Percentiles rank a stretch among this genome's conserved stretches.
phyloP scores from a whole-genome alignment of 2,113 vertebrate species.

The Edolisoma coerulescens region DNA sequence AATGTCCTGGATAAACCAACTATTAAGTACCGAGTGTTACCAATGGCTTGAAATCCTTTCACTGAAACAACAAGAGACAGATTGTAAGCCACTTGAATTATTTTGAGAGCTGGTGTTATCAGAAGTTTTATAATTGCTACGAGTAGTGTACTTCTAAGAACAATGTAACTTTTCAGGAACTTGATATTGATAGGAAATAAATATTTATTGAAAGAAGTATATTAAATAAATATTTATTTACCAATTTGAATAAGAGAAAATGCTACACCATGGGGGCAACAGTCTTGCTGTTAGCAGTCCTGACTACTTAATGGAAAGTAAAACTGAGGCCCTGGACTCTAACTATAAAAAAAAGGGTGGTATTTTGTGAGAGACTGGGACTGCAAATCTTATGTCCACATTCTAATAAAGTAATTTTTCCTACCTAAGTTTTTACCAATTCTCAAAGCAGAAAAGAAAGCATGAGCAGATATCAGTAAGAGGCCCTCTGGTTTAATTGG shows the following conservation, averaged over 20 bases:
- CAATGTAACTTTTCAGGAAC: slow-evolving; percentile 57
- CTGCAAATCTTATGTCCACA: slow-evolving; percentile 6
- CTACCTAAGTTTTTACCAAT: slow-evolving; percentile 32
- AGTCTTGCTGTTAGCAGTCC: slow-evolving; percentile 55
- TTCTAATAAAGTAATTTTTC: slow-evolving; percentile 7
- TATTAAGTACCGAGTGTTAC: background rate
- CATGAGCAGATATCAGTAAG: slow-evolving; percentile 29
- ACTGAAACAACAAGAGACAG: background rate
- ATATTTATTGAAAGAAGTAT: slow-evolving; percentile 53
- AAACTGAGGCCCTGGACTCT: slow-evolving; percentile 20
- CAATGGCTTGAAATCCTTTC: slow-evolving; percentile 40
- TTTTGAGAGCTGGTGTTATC: slow-evolving; percentile 12
- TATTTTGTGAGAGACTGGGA: slow-evolving; percentile 17
- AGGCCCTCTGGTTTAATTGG: slow-evolving; percentile 54
- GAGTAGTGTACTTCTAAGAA: slow-evolving; percentile 57
- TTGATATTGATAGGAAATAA: slow-evolving; percentile 54
- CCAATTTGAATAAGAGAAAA: slow-evolving; percentile 28
- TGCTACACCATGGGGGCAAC: background rate
- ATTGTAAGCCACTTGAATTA: slow-evolving; percentile 44
- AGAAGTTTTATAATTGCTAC: slow-evolving; percentile 18
- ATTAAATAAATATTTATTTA: slow-evolving; percentile 65
- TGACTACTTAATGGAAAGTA: slow-evolving; percentile 19
- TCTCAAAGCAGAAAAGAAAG: slow-evolving; percentile 45
- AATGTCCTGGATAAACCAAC: slow-evolving; percentile 41
- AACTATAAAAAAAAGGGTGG: background rate